phyloP scores from a whole-genome alignment of 1,140 invertebrate species.

The Mizuhopecten yessoensis region DNA sequence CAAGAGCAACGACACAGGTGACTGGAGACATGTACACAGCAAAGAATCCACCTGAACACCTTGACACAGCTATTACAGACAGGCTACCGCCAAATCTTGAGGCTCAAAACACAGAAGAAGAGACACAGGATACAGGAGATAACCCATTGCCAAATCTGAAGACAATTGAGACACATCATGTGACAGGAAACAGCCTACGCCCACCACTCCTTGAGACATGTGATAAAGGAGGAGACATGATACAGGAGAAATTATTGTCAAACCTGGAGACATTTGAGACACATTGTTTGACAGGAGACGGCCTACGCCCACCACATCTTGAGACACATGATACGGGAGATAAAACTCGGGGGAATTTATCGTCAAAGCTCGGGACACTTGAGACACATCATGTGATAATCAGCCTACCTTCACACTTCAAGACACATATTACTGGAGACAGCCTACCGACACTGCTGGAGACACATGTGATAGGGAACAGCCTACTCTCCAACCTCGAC shows the following conservation, averaged over 20 bases:
- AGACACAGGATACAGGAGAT: not conserved
- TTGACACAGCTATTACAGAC: not conserved
- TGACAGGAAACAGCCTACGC: not conserved
- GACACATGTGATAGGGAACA: not conserved
- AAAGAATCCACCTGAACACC: too few species aligned
- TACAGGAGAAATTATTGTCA: not conserved
- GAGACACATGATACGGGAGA: not conserved
- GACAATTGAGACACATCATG: not conserved
- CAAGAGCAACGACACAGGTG: too few species aligned
- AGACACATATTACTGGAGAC: too few species aligned
- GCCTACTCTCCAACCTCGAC: not conserved
- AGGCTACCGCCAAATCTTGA: not conserved
- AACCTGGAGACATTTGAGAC: not conserved
- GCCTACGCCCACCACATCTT: not conserved
- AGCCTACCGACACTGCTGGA: not conserved
- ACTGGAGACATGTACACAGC: too few species aligned
- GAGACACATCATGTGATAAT: not conserved
- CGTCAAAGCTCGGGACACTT: not conserved
- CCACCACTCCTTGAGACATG: not conserved
- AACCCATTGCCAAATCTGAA: not conserved
- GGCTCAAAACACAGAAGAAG: not conserved
- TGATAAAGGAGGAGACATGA: not conserved
- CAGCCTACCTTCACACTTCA: too few species aligned
- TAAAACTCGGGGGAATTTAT: not conserved
- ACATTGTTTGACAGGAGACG: not conserved